Evolutionary conservation across 2,888 invertebrate genomes (phyloP).

Genomic region (Leptarthrus brevirostris): DNA sequence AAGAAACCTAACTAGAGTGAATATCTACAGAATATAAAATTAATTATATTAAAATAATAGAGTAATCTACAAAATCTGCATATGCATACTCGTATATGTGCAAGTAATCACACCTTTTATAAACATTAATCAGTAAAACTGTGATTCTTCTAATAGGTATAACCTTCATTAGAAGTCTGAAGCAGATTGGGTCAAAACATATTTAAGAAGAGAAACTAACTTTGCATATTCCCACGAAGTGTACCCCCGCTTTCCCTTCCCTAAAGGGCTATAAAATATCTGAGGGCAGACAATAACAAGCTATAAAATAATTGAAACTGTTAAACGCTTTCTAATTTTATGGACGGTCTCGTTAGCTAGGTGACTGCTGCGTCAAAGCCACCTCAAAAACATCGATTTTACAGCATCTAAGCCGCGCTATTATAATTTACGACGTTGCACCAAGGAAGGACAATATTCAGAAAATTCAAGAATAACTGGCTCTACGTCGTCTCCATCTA

Average conservation of each 20-base stretch:
- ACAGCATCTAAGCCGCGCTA: not conserved
- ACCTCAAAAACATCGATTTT: not conserved
- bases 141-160: no score
- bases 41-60: no score
- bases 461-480: slow-evolving; percentile 27
- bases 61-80: no score
- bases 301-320: slow-evolving; percentile 41
- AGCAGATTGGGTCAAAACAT: no score
- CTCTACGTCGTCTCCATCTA: slow-evolving; percentile 1
- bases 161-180: no score
- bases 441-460: slow-evolving; percentile 15
- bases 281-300: slow-evolving; percentile 1
- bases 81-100: no score
- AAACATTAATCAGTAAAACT: no score
- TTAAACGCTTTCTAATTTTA: slow-evolving; percentile 44
- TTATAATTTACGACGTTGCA: slow-evolving; percentile 15
- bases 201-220: no score
- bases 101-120: no score
- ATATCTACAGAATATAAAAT: no score
- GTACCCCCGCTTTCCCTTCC: not conserved
- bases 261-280: slow-evolving; percentile 34
- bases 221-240: not conserved
- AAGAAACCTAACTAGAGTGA: no score
- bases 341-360: not conserved
- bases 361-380: not conserved